Evolutionary conservation across 2,113 vertebrate species (phyloP), one percentile per base, ranked within the genome.

Genomic region (Hippocampus zosterae): DNA sequence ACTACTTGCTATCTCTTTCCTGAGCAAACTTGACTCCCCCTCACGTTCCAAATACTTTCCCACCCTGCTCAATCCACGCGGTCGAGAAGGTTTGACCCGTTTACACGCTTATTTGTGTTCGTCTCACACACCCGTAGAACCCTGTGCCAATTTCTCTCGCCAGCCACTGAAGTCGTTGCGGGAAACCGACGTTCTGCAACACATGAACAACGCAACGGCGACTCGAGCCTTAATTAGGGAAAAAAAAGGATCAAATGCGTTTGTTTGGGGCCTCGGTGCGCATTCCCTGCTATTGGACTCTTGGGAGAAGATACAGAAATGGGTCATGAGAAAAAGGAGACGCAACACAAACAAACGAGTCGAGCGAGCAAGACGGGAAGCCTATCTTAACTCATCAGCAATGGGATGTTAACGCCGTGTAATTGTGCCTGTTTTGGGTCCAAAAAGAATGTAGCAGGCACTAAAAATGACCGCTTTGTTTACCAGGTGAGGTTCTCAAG

Each of bases 271-370:
- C 67, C 73, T 79, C 68, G 53, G 57, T 71, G 44, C 71, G 79
- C 73, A 80, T 81, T 73, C 40, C 69, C 46, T 80, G 50, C 52
- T 25, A 2, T 40, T 9, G 29, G 78, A 53, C 76, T 71, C 18
- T 46, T 42, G 71, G 62, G 70, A 75, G 57, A 68, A 19, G 44
- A 71, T 65, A 48, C 55, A 80, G 72, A 78, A 71, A 71, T 72
- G 70, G 76, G 67, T 84, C 78, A 71, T n/a, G 74, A 21, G 67
- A 72, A 52, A 21, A 13, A 70, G 65, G 53, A 11, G 48, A 33
- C 23, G 21, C 7, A 44, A 55, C 10, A 27, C n/a, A 48, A 11
- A 62, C 3, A 5, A 15, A 11, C 27, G 65, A 50, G 63, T 52
- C 67, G 21, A 15, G 66, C 65, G 65, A 75, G 56, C 19, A 62